phyloP scores from a whole-genome alignment of 92 coral and sea anemone species.

The Bergia sp. region DNA sequence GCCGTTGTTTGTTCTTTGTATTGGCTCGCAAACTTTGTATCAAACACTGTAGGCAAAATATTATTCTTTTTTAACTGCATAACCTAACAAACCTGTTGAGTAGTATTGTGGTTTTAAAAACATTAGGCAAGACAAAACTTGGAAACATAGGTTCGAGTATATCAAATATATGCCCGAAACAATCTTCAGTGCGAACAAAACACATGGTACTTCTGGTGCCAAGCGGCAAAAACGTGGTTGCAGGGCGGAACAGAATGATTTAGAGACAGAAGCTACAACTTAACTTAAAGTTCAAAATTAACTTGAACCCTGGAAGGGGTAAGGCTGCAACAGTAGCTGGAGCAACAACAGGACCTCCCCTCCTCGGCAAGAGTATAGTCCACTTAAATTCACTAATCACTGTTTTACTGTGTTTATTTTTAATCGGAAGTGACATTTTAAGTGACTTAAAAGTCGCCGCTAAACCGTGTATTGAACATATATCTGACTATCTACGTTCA shows the following conservation, averaged over 20 bases:
- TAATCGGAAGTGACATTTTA: background rate
- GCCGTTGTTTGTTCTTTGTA: slow-evolving; percentile 6
- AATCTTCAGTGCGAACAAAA: background rate
- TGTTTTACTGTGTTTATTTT: background rate
- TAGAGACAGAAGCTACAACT: background rate
- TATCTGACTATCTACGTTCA: background rate
- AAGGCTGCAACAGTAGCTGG: background rate
- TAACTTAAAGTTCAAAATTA: no score
- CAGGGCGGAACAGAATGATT: background rate
- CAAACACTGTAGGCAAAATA: slow-evolving; percentile 14
- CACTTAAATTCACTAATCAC: background rate
- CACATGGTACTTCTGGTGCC: background rate
- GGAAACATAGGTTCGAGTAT: background rate
- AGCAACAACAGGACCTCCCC: no score
- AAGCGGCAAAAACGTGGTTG: background rate
- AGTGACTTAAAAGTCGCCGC: background rate
- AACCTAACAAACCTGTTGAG: background rate
- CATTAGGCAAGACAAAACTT: background rate
- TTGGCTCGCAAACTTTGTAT: background rate
- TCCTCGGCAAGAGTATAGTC: no score
- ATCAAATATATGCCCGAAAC: background rate
- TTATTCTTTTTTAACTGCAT: slow-evolving; percentile 5
- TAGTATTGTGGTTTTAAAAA: background rate
- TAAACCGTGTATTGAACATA: background rate
- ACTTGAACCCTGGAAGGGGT: background rate